These are phyloP conservation scores for Alfaro cultratus DNA, from an alignment of 2,797 vertebrate species.

Conservation along the genomic window DNA sequence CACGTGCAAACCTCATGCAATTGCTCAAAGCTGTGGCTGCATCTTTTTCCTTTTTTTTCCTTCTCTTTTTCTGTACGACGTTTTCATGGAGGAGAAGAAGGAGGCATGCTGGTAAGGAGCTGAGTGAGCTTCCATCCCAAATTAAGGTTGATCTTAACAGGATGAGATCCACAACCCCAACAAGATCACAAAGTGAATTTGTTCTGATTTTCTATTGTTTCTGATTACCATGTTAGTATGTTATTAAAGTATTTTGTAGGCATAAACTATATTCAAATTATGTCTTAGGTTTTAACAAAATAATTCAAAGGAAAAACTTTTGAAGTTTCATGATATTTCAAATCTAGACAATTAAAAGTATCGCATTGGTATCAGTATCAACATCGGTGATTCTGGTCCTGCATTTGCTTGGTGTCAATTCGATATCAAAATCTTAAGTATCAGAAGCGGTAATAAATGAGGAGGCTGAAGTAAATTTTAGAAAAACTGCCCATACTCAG, in stretches of 20 bases:
- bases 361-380: no score
- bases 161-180: conserved; percentile 35
- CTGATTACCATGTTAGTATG: no score
- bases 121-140: conserved; percentile 29
- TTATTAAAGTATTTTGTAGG: no score
- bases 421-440: no score
- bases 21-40: conserved; percentile 7
- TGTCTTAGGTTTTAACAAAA: no score
- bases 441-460: neutral
- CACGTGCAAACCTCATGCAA: conserved; percentile 6
- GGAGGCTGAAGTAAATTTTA: neutral
- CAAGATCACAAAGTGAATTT: conserved; percentile 7
- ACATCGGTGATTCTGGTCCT: no score
- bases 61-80: conserved; percentile 1
- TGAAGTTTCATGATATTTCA: no score
- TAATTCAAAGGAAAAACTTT: no score
- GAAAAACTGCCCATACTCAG: neutral
- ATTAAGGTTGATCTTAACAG: conserved; percentile 34
- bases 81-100: conserved; percentile 30
- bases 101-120: conserved; percentile 14
- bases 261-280: no score
- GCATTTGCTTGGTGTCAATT: no score
- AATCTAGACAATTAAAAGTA: no score
- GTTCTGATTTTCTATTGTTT: no score
- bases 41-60: neutral